A percentile compares a stretch with the other conserved stretches of the same genome.
These are phyloP conservation scores for Erebia ligea DNA, from an alignment of 2,888 invertebrate species.

Conservation along the genomic window DNA sequence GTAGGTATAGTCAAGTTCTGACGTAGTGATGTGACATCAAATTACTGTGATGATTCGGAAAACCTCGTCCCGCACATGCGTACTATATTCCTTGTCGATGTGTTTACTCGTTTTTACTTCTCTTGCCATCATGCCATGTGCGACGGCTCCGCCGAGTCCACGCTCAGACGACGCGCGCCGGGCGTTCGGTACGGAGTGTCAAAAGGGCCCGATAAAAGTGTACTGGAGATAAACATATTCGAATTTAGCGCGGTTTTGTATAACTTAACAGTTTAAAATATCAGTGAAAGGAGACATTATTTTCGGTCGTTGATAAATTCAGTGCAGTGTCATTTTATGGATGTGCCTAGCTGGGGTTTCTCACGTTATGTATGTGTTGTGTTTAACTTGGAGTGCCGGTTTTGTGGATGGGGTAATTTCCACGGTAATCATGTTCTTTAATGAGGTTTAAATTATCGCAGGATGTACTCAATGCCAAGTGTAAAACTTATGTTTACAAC, in stretches of 20 bases:
- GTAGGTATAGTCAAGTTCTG: conserved; percentile 18
- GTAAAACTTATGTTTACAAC: conserved; percentile 35
- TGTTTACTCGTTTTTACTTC: conserved; percentile 43
- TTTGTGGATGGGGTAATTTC: conserved; percentile 48
- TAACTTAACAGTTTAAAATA: neutral
- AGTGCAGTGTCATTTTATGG: conserved; percentile 5
- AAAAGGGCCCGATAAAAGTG: conserved; percentile 45
- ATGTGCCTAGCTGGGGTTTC: neutral
- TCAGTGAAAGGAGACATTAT: neutral
- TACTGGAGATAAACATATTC: conserved; percentile 24
- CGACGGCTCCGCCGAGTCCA: conserved; percentile 39
- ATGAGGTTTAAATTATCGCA: conserved; percentile 49
- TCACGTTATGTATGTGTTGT: conserved; percentile 5
- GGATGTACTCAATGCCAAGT: conserved; percentile 68
- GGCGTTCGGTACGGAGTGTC: conserved; percentile 61
- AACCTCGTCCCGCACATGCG: conserved; percentile 75
- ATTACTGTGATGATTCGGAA: conserved; percentile 60
- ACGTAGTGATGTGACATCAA: conserved; percentile 49
- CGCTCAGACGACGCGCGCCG: conserved; percentile 60
- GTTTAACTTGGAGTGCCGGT: conserved; percentile 23
- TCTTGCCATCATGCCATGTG: conserved; percentile 50
- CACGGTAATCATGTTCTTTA: conserved; percentile 61
- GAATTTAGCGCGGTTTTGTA: conserved; percentile 24
- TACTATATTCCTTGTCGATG: conserved; percentile 59
- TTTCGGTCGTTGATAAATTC: neutral